Conservation (phyloP, 2,113 vertebrate genomes). For the Paraplagusia blochii region DNA sequence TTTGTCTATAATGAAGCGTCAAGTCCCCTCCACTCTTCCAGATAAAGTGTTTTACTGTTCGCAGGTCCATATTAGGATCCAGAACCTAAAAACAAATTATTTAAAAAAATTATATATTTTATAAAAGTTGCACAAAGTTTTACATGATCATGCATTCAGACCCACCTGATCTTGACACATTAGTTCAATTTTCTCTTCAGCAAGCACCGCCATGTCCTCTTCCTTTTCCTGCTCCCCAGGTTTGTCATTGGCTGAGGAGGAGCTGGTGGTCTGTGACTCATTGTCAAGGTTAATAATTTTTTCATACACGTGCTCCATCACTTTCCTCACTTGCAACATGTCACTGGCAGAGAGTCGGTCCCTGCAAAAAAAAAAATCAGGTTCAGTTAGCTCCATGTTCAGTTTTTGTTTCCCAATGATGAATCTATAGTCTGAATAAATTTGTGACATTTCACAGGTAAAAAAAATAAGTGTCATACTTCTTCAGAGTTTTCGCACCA, state of each 20-base stretch:
- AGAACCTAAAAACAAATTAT: constrained; percentile 84
- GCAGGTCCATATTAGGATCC: constrained; percentile 98
- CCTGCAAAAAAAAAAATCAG: constrained; percentile 64
- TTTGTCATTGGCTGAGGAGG: constrained; percentile 93
- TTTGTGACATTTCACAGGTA: neutral
- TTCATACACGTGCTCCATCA: constrained; percentile 98
- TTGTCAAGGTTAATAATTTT: constrained; percentile 98
- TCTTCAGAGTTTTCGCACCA: constrained; percentile 96
- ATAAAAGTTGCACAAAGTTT: too few species aligned
- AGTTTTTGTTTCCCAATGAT: neutral
- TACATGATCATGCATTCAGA: neutral
- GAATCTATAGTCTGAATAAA: neutral
- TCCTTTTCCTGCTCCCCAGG: constrained; percentile 95
- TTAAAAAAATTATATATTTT: constrained; percentile 38
- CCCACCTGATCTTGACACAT: constrained; percentile 97
- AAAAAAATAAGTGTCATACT: constrained; percentile 75
- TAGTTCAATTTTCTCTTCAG: constrained; percentile 97
- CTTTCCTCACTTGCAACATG: constrained; percentile 98
- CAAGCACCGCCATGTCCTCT: constrained; percentile 94
- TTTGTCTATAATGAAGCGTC: constrained; percentile 97
- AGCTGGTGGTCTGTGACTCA: constrained; percentile 94
- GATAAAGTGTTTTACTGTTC: constrained; percentile 92
- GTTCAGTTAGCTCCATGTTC: neutral
- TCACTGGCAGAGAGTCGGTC: constrained; percentile 96
- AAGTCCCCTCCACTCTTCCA: constrained; percentile 98